Evolutionary conservation across 2,888 invertebrate species (phyloP).

Genomic region (Therioaphis trifolii): DNA sequence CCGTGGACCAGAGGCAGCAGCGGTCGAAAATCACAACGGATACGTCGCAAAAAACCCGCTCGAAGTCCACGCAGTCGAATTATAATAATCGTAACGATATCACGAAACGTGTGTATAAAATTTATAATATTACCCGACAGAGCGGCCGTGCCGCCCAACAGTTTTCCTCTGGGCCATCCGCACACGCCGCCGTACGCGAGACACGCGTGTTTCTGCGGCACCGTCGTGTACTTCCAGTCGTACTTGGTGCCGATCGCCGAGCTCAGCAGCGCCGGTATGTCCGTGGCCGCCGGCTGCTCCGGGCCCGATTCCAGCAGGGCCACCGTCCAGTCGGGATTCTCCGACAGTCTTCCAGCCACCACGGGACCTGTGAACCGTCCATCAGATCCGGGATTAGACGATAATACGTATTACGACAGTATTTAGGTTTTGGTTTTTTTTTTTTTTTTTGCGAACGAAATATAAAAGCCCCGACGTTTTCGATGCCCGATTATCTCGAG

Average conservation of each 20-base stretch:
- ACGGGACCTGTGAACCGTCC: slow-evolving; percentile 70
- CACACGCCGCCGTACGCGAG: slow-evolving; percentile 68
- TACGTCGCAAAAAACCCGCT: too few relatives aligned
- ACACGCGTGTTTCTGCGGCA: slow-evolving; percentile 69
- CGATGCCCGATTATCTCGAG: too few relatives aligned
- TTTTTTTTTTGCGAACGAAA: too few relatives aligned
- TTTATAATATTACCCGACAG: slow-evolving; percentile 65
- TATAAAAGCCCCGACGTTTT: too few relatives aligned
- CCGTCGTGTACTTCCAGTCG: slow-evolving; percentile 72
- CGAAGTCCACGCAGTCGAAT: too few relatives aligned
- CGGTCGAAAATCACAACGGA: too few relatives aligned
- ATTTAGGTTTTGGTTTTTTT: too few relatives aligned
- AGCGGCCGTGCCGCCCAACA: slow-evolving; percentile 66
- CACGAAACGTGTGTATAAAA: too few relatives aligned
- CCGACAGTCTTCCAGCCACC: slow-evolving; percentile 71
- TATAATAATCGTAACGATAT: too few relatives aligned
- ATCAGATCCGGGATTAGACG: too few relatives aligned
- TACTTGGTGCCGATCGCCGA: slow-evolving; percentile 68
- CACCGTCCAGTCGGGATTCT: slow-evolving; percentile 69
- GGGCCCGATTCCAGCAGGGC: slow-evolving; percentile 70
- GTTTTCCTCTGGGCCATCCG: slow-evolving; percentile 71
- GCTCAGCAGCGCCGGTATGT: slow-evolving; percentile 69
- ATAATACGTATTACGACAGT: too few relatives aligned
- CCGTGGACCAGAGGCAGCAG: too few relatives aligned
- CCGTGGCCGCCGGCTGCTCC: slow-evolving; percentile 69